A percentile compares a stretch with the other conserved stretches of the same genome.
These are phyloP conservation scores for Nautilus pompilius DNA, from an alignment of 1,140 invertebrate species.

Conservation along the genomic window DNA sequence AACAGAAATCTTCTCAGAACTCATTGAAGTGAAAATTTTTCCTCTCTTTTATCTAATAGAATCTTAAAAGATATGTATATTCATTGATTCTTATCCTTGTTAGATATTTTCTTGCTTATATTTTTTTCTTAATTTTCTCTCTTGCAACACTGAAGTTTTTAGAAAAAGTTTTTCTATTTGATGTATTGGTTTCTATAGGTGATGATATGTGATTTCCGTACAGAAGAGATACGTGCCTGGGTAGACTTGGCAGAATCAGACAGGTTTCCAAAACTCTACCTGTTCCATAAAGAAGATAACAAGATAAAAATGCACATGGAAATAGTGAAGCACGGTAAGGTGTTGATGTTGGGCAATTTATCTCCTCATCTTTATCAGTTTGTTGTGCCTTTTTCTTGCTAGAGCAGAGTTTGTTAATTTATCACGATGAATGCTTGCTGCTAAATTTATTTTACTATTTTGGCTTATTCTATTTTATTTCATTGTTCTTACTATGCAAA, in stretches of 20 bases:
- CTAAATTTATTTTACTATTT: background rate
- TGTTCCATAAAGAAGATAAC: conserved; percentile 14
- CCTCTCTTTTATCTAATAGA: too few relatives aligned
- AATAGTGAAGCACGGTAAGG: conserved; percentile 18
- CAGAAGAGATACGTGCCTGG: conserved; percentile 24
- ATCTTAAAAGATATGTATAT: too few relatives aligned
- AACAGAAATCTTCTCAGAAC: too few relatives aligned
- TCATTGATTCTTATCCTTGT: too few relatives aligned
- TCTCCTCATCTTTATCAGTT: background rate
- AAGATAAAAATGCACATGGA: conserved; percentile 24
- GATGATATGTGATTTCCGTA: conserved; percentile 24
- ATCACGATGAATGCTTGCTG: background rate
- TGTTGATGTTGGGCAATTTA: background rate
- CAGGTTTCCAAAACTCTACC: conserved; percentile 17
- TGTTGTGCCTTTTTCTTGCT: too few relatives aligned
- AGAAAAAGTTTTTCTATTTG: too few relatives aligned
- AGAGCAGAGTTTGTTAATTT: background rate
- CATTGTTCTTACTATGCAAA: background rate
- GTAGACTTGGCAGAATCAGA: conserved; percentile 20
- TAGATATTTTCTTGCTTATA: too few relatives aligned
- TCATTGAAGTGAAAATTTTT: too few relatives aligned
- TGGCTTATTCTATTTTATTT: background rate
- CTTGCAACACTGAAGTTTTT: too few relatives aligned
- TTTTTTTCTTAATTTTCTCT: too few relatives aligned
- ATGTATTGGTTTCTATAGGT: conserved; percentile 21